These are phyloP conservation scores for Bombyx mandarina DNA, from an alignment of 1,140 invertebrate genomes.

Conservation along the genomic window DNA sequence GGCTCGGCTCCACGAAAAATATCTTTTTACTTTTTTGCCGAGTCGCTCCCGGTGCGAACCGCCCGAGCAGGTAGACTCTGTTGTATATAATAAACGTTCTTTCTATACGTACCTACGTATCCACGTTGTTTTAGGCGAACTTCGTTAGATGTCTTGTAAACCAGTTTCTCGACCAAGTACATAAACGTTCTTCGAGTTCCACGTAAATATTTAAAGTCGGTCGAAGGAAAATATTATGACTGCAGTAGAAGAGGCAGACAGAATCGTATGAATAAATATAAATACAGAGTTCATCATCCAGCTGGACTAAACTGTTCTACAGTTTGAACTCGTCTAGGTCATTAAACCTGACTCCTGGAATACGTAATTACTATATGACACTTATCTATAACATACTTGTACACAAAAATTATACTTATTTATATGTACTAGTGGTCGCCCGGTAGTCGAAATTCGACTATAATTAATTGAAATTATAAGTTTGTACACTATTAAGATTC, in stretches of 20 bases:
- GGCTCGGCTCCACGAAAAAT: constrained; percentile 47
- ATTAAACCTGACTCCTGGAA: constrained; percentile 46
- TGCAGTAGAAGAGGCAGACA: too few species aligned
- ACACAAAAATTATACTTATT: too few species aligned
- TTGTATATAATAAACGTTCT: constrained; percentile 36
- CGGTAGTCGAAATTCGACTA: too few species aligned
- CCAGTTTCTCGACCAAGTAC: constrained; percentile 1
- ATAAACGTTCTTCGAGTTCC: too few species aligned
- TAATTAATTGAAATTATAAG: too few species aligned
- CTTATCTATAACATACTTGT: too few species aligned
- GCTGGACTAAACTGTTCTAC: constrained; percentile 44
- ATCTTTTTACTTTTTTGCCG: constrained; percentile 62
- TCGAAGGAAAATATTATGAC: too few species aligned
- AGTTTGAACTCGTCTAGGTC: constrained; percentile 52
- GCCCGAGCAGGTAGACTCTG: constrained; percentile 44
- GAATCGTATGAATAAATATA: too few species aligned
- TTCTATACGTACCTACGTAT: constrained; percentile 10
- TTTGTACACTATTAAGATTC: too few species aligned
- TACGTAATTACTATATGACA: constrained; percentile 8
- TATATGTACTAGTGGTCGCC: too few species aligned
- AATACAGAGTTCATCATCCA: constrained; percentile 36
- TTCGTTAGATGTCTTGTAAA: constrained; percentile 9
- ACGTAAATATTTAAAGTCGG: too few species aligned
- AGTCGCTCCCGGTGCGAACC: constrained; percentile 30
- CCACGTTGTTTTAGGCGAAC: constrained; percentile 6